Conservation (phyloP, 1,140 invertebrate genomes). For the Drosophila chauvacae region DNA sequence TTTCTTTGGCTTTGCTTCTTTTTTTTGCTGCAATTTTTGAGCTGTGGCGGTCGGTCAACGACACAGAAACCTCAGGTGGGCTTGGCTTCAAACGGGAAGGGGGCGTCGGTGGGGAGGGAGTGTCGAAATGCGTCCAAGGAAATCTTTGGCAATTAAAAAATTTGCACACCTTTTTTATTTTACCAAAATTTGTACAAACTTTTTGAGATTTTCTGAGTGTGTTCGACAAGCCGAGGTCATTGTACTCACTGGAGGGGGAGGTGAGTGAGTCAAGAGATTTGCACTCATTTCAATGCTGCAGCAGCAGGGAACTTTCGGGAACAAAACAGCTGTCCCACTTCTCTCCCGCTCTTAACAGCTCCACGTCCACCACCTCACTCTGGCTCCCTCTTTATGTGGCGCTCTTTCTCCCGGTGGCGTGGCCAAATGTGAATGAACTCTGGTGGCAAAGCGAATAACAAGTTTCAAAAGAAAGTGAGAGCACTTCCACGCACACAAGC, state of each 20-base stretch:
- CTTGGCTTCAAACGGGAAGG: conserved; percentile 72
- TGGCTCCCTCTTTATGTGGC: conserved; percentile 16
- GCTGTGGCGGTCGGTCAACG: conserved; percentile 83
- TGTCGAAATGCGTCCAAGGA: conserved; percentile 77
- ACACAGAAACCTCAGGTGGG: conserved; percentile 84
- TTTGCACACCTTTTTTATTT: conserved; percentile 16
- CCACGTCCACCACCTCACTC: conserved; percentile 1
- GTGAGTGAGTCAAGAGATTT: conserved; percentile 53
- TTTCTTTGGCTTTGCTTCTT: conserved; percentile 8
- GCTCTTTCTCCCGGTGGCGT: conserved; percentile 26
- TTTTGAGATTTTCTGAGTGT: conserved; percentile 12
- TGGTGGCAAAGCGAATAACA: conserved; percentile 79
- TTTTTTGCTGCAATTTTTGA: conserved; percentile 49
- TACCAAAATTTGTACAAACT: conserved; percentile 10
- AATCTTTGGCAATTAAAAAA: conserved; percentile 74
- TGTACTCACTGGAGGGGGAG: conserved; percentile 55
- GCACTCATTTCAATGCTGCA: conserved; percentile 72
- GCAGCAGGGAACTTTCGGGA: conserved; percentile 65
- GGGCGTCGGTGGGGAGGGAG: conserved; percentile 16
- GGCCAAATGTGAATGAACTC: conserved; percentile 82
- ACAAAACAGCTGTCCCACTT: conserved; percentile 78
- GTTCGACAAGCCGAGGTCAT: conserved; percentile 52
- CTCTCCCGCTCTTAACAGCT: conserved; percentile 21
- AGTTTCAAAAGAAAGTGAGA: conserved; percentile 84
- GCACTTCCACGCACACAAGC: conserved; percentile 61